Percentiles rank a stretch among this genome's conserved stretches.
These are phyloP conservation scores for Drosophila mettleri DNA, from an alignment of 2,888 invertebrate genomes.

Conservation along the genomic window DNA sequence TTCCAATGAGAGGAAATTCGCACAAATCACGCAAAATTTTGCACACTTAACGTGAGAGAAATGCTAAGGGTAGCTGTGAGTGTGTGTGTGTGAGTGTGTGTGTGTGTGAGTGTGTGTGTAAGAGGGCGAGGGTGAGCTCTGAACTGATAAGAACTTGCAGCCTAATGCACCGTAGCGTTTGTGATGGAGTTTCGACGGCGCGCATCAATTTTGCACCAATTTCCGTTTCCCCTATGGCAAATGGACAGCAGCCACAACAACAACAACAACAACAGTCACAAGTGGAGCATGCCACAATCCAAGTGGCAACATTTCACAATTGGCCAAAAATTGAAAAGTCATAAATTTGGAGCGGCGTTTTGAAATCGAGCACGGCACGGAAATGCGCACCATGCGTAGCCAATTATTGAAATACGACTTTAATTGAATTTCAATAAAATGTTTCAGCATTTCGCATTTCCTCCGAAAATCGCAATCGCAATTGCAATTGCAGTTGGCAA, in stretches of 20 bases:
- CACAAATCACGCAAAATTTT: constrained; percentile 80
- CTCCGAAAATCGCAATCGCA: constrained; percentile 26
- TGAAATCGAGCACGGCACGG: constrained; percentile 68
- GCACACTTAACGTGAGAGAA: constrained; percentile 73
- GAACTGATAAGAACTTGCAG: constrained; percentile 75
- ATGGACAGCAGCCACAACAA: constrained; percentile 34
- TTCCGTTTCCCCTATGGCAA: constrained; percentile 65
- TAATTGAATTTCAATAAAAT: constrained; percentile 83
- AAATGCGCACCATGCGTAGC: constrained; percentile 84
- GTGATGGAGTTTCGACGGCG: constrained; percentile 36
- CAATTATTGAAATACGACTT: constrained; percentile 85
- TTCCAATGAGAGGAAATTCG: constrained; percentile 67
- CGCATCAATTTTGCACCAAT: constrained; percentile 69
- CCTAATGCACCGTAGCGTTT: constrained; percentile 69
- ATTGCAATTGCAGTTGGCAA: constrained; percentile 16
- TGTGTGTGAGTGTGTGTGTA: neutral
- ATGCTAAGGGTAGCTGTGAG: constrained; percentile 40
- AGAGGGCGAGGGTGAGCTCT: constrained; percentile 31
- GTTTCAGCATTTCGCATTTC: constrained; percentile 68
- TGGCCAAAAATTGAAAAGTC: constrained; percentile 77
- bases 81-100: constrained; percentile 10
- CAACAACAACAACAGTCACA: constrained; percentile 6
- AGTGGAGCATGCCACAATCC: constrained; percentile 32
- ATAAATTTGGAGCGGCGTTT: constrained; percentile 76
- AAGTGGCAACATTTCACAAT: constrained; percentile 80